Conservation (phyloP, 2,888 invertebrate species). For the Pollenia griseotomentosa region DNA sequence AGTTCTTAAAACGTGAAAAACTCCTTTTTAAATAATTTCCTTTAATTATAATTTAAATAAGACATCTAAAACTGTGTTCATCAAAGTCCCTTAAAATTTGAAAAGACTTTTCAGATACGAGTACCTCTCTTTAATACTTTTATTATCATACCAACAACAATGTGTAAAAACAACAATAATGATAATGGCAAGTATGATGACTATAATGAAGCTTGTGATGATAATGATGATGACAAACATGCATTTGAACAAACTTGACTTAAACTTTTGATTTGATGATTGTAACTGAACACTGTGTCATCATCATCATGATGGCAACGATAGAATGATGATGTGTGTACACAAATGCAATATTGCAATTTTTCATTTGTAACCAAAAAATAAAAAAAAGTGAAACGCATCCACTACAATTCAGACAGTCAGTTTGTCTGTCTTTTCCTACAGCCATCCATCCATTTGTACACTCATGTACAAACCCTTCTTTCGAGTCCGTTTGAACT, state of each 20-base stretch:
- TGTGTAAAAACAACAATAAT: background rate
- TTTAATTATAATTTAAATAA: no score
- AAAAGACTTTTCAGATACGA: background rate
- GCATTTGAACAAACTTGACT: conserved; percentile 59
- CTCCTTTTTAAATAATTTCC: no score
- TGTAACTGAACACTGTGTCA: conserved; percentile 33
- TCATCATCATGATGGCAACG: conserved; percentile 9
- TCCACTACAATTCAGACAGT: conserved; percentile 31
- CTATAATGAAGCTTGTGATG: conserved; percentile 17
- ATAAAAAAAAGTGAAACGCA: background rate
- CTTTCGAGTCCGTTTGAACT: conserved; percentile 19
- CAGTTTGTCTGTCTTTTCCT: conserved; percentile 7
- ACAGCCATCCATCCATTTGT: background rate
- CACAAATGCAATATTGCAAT: conserved; percentile 52
- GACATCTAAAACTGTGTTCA: no score
- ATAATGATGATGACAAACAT: conserved; percentile 56
- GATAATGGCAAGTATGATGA: conserved; percentile 16
- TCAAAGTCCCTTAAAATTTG: background rate
- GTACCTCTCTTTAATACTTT: background rate
- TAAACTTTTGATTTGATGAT: conserved; percentile 65
- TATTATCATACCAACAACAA: background rate
- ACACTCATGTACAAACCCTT: conserved; percentile 6
- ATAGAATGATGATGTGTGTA: conserved; percentile 9
- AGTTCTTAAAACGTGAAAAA: no score
- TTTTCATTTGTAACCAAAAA: conserved; percentile 57